Evolutionary conservation across 2,113 vertebrate species (phyloP), one percentile per base, ranked within the genome.

Genomic region (Girardinichthys multiradiatus): DNA sequence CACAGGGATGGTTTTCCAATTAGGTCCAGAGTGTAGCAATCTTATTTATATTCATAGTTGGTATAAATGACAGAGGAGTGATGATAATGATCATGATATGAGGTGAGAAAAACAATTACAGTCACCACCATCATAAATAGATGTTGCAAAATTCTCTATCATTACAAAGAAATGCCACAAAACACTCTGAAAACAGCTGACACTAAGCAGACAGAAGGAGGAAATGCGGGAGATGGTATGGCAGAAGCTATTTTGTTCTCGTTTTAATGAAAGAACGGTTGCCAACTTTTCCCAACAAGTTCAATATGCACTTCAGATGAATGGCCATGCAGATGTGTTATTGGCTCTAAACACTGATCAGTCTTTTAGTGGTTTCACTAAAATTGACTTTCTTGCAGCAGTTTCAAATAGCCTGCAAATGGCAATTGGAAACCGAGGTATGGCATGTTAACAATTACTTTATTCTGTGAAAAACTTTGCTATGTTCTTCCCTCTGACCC

Each of bases 71-170:
- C 82, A 86, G 78, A 81, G 84, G 76, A 88, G 70, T 80, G 79
- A 89, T 86, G 87, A 91, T 92, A 82, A 90, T 89, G 82, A 89
- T 87, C 81, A 77, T 62, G 63, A 87, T 90, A 85, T 87, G 79
- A 88, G 85, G 86, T 70, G 74, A 81, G 87, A 84, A 88, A 91
- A 87, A 88, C 84, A 91, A 91, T 91, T 90, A 89, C 77, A 82
- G 77, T 76, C 77, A 81, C 83, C 65, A 66, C 79, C 65, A 79
- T 86, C 84, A 83, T 89, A 91, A 91, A 92, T 84, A 83, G 82
- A 79, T 70, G 87, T 88, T 88, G 83, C 81, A 86, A 82, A 80
- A 86, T 78, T 83, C 76, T 79, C 80, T 71, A 84, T 88, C 79
- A 81, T 83, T 82, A 80, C 72, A 85, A 80, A 68, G 71, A 74